These are phyloP conservation scores for Podarcis siculus DNA, from an alignment of 2,797 vertebrate genomes.

Conservation along the genomic window DNA sequence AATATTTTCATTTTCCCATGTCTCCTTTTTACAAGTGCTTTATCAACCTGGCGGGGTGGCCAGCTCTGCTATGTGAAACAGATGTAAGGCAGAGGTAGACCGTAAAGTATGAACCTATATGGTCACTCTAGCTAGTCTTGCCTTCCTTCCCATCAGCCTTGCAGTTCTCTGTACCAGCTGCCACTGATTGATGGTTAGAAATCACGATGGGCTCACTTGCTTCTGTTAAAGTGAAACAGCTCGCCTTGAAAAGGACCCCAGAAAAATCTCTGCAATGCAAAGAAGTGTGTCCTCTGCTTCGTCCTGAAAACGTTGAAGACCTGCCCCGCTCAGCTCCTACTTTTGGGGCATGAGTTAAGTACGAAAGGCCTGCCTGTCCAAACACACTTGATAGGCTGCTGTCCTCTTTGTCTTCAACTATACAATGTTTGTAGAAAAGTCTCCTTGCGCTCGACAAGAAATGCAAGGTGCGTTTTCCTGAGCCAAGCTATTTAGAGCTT, in stretches of 20 bases:
- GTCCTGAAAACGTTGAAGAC: neutral
- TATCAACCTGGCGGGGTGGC: neutral
- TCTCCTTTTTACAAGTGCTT: neutral
- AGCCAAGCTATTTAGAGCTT: conserved; percentile 84
- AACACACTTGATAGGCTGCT: neutral
- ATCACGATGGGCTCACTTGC: fast-evolving
- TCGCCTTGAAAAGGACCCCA: neutral
- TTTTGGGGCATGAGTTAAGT: neutral
- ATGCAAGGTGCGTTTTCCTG: conserved; percentile 72
- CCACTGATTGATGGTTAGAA: fast-evolving
- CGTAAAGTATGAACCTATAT: neutral
- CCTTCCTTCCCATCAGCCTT: fast-evolving
- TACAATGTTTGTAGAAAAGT: neutral
- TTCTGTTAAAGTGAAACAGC: neutral
- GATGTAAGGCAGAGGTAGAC: neutral
- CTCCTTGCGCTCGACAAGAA: conserved; percentile 80
- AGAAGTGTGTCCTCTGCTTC: neutral
- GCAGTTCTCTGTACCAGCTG: fast-evolving
- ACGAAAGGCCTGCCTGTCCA: conserved; percentile 6
- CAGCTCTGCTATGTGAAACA: neutral
- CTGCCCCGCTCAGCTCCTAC: neutral
- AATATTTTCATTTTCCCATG: neutral
- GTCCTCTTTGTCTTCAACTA: neutral
- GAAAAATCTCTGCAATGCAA: neutral
- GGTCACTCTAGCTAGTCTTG: neutral